Conservation (phyloP, 1,140 invertebrate species). For the Drosophila tropicalis region DNA sequence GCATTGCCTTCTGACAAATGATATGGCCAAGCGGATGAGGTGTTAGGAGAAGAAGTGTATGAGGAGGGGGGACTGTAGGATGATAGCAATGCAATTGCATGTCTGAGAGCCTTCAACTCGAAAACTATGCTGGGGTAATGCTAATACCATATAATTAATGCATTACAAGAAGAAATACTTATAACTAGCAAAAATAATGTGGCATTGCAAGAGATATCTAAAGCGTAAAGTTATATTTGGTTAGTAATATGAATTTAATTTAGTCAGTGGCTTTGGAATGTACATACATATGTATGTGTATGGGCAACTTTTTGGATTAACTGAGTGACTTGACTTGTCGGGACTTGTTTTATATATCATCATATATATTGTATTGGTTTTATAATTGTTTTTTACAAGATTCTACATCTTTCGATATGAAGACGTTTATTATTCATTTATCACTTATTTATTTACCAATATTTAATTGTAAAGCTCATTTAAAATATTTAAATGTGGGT, state of each 20-base stretch:
- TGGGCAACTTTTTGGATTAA: too few relatives aligned
- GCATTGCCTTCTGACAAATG: slow-evolving; percentile 61
- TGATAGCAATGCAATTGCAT: slow-evolving; percentile 56
- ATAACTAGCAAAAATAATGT: slow-evolving; percentile 37
- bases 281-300: too few relatives aligned
- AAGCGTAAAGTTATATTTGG: slow-evolving; percentile 30
- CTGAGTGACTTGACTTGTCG: too few relatives aligned
- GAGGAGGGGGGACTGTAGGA: neutral
- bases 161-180: slow-evolving; percentile 36
- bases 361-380: too few relatives aligned
- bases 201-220: slow-evolving; percentile 55
- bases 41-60: neutral
- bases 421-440: too few relatives aligned
- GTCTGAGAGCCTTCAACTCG: slow-evolving; percentile 36
- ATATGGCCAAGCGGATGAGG: slow-evolving; percentile 14
- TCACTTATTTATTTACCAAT: too few relatives aligned
- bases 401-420: too few relatives aligned
- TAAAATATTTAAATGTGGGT: too few relatives aligned
- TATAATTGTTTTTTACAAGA: too few relatives aligned
- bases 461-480: too few relatives aligned
- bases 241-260: neutral
- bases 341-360: too few relatives aligned
- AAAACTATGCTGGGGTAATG: slow-evolving; percentile 43
- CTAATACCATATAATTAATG: slow-evolving; percentile 67
- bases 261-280: neutral